phyloP scores from a whole-genome alignment of 64 coral and sea anemone genomes.

The Porites lutea region DNA sequence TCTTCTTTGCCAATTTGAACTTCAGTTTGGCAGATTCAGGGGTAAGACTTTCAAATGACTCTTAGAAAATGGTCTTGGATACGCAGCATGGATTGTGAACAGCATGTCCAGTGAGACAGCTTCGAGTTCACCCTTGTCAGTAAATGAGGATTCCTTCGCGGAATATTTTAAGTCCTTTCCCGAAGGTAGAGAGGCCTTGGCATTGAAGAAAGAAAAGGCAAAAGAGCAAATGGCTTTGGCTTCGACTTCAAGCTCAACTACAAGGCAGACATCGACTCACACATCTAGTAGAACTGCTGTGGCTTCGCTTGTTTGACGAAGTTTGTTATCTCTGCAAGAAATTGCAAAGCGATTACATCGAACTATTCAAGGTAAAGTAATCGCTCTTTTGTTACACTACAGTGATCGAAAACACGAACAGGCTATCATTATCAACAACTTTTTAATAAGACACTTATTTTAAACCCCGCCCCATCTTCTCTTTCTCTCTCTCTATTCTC shows the following conservation, averaged over 20 bases:
- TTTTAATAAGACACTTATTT: too few species aligned
- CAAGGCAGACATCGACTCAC: not conserved
- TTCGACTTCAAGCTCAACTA: not conserved
- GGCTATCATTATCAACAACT: too few species aligned
- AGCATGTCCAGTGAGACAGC: not conserved
- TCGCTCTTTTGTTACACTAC: too few species aligned
- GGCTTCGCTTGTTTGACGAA: not conserved
- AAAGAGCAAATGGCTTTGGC: not conserved
- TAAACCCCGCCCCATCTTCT: too few species aligned
- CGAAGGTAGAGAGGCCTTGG: not conserved
- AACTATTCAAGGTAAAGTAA: too few species aligned
- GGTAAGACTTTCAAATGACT: conserved; percentile 45
- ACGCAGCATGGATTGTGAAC: not conserved
- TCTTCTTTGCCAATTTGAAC: conserved; percentile 8
- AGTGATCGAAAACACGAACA: too few species aligned
- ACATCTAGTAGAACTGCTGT: not conserved
- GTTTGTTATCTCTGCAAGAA: too few species aligned
- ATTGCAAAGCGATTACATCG: too few species aligned
- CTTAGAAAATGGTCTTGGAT: conserved; percentile 37
- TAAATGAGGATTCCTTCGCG: not conserved
- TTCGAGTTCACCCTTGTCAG: not conserved
- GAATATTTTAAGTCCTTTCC: not conserved
- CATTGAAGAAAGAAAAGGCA: not conserved
- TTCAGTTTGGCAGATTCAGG: conserved; percentile 24
- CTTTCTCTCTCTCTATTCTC: too few species aligned